phyloP scores from a whole-genome alignment of 2,797 vertebrate species.

The Xenops minutus region DNA sequence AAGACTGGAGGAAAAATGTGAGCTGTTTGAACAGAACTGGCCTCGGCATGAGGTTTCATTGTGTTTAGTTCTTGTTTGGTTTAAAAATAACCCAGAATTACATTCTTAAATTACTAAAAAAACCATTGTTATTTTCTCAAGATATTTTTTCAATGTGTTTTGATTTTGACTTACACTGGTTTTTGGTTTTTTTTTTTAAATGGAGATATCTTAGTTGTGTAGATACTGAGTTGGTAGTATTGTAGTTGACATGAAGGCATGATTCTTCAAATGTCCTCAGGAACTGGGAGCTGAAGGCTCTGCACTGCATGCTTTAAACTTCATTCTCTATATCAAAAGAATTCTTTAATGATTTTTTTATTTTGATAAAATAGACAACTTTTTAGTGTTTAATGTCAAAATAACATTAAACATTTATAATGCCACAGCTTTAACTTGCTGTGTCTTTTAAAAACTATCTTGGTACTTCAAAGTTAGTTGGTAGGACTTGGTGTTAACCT shows the following conservation, averaged over 20 bases:
- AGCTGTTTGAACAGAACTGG: not conserved
- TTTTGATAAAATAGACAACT: not conserved
- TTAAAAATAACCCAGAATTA: not conserved
- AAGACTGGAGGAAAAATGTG: not conserved
- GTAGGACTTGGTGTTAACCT: not conserved
- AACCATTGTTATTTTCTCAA: not conserved
- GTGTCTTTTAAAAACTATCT: not conserved
- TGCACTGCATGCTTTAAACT: not conserved
- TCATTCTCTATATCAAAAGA: not conserved
- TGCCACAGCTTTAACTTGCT: not conserved
- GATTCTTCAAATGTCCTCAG: not conserved
- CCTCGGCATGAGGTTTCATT: not conserved
- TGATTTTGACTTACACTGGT: not conserved
- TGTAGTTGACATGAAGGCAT: not conserved
- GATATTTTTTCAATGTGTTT: not conserved
- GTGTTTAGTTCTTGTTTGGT: not conserved
- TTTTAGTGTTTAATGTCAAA: constrained; percentile 6
- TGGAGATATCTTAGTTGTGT: not conserved
- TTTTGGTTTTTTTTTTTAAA: not conserved
- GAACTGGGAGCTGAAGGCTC: not conserved
- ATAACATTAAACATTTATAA: constrained; percentile 19
- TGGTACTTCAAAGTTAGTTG: not conserved
- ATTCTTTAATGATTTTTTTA: not conserved
- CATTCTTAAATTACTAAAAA: not conserved
- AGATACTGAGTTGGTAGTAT: not conserved